These are phyloP conservation scores for Emydocephalus ijimae DNA, from an alignment of 2,113 vertebrate species.

Conservation along the genomic window DNA sequence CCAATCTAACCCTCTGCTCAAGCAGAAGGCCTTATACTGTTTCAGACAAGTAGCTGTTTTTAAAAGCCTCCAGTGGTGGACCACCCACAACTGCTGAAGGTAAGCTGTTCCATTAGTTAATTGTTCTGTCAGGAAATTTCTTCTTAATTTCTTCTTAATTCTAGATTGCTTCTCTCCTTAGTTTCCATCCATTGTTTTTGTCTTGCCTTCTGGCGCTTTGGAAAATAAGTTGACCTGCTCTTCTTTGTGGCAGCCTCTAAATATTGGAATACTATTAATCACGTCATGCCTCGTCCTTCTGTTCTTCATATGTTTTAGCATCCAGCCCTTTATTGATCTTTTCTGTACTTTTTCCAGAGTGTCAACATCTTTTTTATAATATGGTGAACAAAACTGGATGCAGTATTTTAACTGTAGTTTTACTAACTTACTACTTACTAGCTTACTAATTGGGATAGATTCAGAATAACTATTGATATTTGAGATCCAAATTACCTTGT, in stretches of 20 bases:
- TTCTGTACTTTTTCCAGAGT: not conserved
- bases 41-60: not conserved
- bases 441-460: not conserved
- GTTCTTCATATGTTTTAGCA: not conserved
- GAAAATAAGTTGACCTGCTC: too few species aligned
- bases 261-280: not conserved
- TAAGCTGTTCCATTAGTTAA: not conserved
- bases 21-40: not conserved
- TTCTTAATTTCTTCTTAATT: not conserved
- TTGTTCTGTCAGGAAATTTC: not conserved
- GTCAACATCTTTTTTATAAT: not conserved
- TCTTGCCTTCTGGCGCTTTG: too few species aligned
- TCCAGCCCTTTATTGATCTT: not conserved
- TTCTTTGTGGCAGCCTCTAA: not conserved
- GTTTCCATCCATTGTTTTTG: too few species aligned
- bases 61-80: not conserved
- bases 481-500: not conserved
- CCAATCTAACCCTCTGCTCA: not conserved
- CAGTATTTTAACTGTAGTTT: not conserved
- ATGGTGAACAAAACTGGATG: not conserved
- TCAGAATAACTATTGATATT: not conserved
- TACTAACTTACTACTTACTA: not conserved
- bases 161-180: too few species aligned
- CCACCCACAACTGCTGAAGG: not conserved
- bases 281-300: not conserved